Base-by-base conservation (phyloP, 2,113 vertebrate species). In the Struthio camelus region DNA sequence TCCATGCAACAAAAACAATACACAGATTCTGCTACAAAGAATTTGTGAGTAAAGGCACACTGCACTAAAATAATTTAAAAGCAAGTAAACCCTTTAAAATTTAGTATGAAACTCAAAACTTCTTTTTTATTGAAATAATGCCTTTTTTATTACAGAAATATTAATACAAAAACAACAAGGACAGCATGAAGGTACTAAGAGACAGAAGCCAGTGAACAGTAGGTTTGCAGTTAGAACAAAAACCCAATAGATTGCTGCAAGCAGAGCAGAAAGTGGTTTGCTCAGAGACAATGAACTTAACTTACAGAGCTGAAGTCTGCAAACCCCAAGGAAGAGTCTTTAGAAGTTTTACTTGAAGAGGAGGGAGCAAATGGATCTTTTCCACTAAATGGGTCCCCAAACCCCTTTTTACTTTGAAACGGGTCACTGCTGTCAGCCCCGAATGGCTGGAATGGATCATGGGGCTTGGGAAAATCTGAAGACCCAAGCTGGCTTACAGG, bases 361-460 rank as follows among this genome's bases (percentile, higher is more conserved):
- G 99, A 98, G 89, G 99, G 98, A 95, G 98, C 98, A 95, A 99
- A 99, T 69, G 99, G 99, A 95, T 99, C 99, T 98, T 99, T 99
- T 98, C 99, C 99, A 92, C 99, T 99, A 98, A 99, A 99, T 10
- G 99, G 99, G 98, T 99, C 99, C 97, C 98, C 99, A 92, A 98
- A 98, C 90, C 98, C 98, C 97, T 99, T 99, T 98, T 99, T 99
- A 98, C 98, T 99, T 97, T 99, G 99, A 97, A 99, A 99, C 5
- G 98, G 99, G 98, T 99, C 99, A 59, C 98, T 97, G 94, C 95
- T 97, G 73, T 99, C 99, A 77, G 98, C 96, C 94, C 98, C 98
- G 25, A 99, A 99, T 9, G 99, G 99, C 98, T 99, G 99, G 98
- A 99, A 99, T 76, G 99, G 99, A 97, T 99, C 99, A 56, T 98